Evolutionary conservation across 2,888 invertebrate genomes (phyloP), one percentile per base, ranked within the genome.

Genomic region (Drosophila histrio): DNA sequence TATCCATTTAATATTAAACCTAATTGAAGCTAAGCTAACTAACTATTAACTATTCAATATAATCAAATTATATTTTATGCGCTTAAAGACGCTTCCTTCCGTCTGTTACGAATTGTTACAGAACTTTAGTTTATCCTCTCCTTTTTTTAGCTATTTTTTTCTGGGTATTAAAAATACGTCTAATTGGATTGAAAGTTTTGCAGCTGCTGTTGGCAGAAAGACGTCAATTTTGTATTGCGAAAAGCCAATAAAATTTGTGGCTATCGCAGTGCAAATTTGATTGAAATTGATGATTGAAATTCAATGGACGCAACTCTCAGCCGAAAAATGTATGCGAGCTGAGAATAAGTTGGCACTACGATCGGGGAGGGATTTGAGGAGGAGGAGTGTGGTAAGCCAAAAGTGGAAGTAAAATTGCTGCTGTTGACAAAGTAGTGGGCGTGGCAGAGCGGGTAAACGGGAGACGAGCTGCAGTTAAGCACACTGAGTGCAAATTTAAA

Each of bases 281-380:
- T 77, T 74, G 68, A 84, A 81, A 84, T 81, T 76, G 78, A 76
- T 59, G 76, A 84, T 81, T 69, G 84, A 43, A 68, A 78, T 74
- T 61, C 72, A 56, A 53, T 49, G 56, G 43, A 24, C 46, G 74
- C 26, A 60, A 66, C 46, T 38, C 19, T 46, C 15, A 15, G 41
- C 53, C 28, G 22, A 53, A 39, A 62, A 58, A 58, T 38, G 30
- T 52, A 44, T 62, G 52, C 57, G 58, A 49, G 67, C 15, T 13
- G n/a, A 30, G 39, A 24, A 7, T 15, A 22, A 8, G 64, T 26
- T 7, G 36, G 3, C 15, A 0, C 2, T 1, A 30, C 2, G 22
- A n/a, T 22, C 5, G 11, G 17, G 1, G 32, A 9, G 38, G n/a
- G 22, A n/a, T 15, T 11, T 17, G 26, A 1, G 43, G 3, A 15